Evolutionary conservation across 35 echinoderm and acorn worm species (phyloP).

Genomic region (Patiria miniata): DNA sequence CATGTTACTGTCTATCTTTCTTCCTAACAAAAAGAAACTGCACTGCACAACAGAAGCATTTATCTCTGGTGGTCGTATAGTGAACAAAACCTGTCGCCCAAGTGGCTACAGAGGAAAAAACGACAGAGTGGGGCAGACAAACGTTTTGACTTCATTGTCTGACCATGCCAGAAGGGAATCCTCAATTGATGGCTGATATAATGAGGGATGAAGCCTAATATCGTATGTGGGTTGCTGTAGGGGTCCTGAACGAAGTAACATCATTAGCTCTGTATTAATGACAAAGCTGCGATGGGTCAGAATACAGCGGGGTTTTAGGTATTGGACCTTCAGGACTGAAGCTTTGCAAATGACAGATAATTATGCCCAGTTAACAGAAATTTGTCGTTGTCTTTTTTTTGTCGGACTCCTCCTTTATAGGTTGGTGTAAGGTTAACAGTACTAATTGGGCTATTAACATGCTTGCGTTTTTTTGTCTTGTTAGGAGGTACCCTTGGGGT

Average conservation of each 20-base stretch:
- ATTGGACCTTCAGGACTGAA: too few relatives aligned
- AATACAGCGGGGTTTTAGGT: too few relatives aligned
- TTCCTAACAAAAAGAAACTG: too few relatives aligned
- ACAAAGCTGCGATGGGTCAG: too few relatives aligned
- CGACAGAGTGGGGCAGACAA: neutral
- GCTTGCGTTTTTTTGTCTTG: conserved; percentile 11
- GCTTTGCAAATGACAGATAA: too few relatives aligned
- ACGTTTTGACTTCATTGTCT: neutral
- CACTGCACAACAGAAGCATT: too few relatives aligned
- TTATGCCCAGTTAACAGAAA: too few relatives aligned
- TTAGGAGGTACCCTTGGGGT: neutral
- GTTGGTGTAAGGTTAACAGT: neutral
- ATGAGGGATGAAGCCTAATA: neutral
- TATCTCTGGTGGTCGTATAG: neutral
- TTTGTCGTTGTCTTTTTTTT: too few relatives aligned
- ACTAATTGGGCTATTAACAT: conserved; percentile 2
- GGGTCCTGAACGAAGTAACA: neutral
- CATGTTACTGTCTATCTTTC: too few relatives aligned
- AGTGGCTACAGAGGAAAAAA: neutral
- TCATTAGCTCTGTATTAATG: neutral
- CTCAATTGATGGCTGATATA: neutral
- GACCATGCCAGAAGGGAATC: neutral
- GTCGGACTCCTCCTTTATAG: neutral
- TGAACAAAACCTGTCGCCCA: neutral
- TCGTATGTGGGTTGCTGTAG: neutral